Percentiles rank a stretch among this genome's conserved stretches.
Evolutionary conservation across 2,888 invertebrate species (phyloP).

Genomic region (Parapristionchus giblindavisi): DNA sequence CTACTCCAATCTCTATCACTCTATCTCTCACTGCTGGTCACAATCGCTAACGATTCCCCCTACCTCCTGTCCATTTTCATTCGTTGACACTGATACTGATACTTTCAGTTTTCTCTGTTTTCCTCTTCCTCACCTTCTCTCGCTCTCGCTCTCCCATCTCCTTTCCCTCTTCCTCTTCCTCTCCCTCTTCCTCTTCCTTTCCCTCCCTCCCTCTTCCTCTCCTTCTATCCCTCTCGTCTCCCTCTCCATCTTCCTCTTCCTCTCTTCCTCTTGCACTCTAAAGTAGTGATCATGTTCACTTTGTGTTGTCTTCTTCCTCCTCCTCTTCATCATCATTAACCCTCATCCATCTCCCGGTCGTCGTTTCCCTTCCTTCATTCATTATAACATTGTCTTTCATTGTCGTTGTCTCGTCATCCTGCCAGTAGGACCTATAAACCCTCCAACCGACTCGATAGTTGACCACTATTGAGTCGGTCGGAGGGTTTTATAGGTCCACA

Average conservation of each 20-base stretch:
- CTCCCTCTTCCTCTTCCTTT: neutral
- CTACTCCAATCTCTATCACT: neutral
- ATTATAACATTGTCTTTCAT: too few species aligned
- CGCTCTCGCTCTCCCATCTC: neutral
- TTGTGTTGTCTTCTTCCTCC: too few species aligned
- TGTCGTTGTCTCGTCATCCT: too few species aligned
- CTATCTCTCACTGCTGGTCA: neutral
- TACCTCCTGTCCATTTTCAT: neutral
- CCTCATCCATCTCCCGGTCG: too few species aligned
- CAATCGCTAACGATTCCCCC: neutral
- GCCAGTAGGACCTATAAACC: too few species aligned
- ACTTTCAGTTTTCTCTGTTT: neutral
- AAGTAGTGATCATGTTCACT: too few species aligned
- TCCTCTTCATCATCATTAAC: too few species aligned
- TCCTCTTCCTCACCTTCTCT: conserved; percentile 11
- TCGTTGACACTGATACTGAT: neutral
- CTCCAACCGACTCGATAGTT: too few species aligned
- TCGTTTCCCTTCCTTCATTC: too few species aligned
- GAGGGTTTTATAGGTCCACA: too few species aligned
- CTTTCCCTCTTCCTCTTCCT: neutral
- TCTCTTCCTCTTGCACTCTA: neutral
- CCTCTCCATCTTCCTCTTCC: neutral
- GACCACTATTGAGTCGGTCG: too few species aligned
- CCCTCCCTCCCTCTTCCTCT: neutral
- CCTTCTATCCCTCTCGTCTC: neutral